Evolutionary conservation across 2,888 invertebrate species (phyloP).

Genomic region (Polymixis lichenea): DNA sequence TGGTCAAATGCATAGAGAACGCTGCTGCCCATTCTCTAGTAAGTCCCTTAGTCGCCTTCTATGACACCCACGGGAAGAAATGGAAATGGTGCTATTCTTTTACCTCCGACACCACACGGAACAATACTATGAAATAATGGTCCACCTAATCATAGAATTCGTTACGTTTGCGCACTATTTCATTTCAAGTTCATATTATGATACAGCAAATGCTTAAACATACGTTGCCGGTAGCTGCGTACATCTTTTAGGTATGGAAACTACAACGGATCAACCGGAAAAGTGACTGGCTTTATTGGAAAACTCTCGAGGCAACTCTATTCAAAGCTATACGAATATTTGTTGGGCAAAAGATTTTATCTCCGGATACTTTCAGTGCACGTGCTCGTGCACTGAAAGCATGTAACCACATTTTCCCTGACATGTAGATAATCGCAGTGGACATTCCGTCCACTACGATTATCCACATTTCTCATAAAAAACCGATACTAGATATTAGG

Average conservation of each 20-base stretch:
- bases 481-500: background rate
- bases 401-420: slow-evolving; percentile 39
- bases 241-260: slow-evolving; percentile 24
- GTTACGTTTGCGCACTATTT: slow-evolving; percentile 1
- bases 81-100: too few relatives aligned
- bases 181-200: slow-evolving; percentile 21
- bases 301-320: slow-evolving; percentile 60
- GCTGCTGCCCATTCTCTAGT: too few relatives aligned
- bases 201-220: slow-evolving; percentile 16
- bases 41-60: too few relatives aligned
- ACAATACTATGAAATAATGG: background rate
- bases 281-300: slow-evolving; percentile 59
- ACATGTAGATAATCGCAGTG: background rate
- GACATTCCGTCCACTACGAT: slow-evolving; percentile 11
- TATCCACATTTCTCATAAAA: slow-evolving; percentile 6
- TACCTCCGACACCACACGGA: too few relatives aligned
- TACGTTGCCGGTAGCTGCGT: slow-evolving; percentile 27
- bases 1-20: too few relatives aligned
- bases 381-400: slow-evolving; percentile 39
- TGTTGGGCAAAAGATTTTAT: slow-evolving; percentile 58
- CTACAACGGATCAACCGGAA: slow-evolving; percentile 49
- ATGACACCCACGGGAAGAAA: too few relatives aligned
- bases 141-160: background rate
- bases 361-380: slow-evolving; percentile 49
- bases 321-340: slow-evolving; percentile 54